These are phyloP conservation scores for Monodelphis domestica DNA, from an alignment of 2,797 vertebrate genomes.

Conservation along the genomic window DNA sequence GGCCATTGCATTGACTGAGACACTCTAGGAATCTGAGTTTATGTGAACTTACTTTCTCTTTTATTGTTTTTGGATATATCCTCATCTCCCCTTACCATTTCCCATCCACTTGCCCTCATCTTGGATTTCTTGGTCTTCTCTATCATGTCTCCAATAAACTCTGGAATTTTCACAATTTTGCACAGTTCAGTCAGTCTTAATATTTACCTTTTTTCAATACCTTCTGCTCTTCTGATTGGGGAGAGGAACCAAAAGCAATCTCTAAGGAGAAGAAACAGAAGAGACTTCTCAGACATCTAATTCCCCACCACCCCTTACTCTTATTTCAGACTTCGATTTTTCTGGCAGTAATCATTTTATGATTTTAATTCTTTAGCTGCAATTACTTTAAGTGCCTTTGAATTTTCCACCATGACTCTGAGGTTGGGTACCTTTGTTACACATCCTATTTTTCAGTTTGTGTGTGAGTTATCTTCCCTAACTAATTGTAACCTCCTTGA, in stretches of 20 bases:
- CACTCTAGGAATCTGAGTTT: conserved; percentile 1
- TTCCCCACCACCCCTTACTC: background rate
- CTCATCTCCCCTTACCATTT: background rate
- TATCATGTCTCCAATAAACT: background rate
- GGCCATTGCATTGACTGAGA: background rate
- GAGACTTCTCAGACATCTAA: background rate
- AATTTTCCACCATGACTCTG: too few species aligned
- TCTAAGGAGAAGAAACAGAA: background rate
- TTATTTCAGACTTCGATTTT: background rate
- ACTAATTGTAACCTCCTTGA: too few species aligned
- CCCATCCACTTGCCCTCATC: background rate
- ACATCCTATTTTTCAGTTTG: background rate
- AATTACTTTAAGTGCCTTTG: too few species aligned
- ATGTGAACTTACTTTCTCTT: background rate
- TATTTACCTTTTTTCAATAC: too few species aligned
- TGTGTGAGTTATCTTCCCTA: background rate
- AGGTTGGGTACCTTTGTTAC: too few species aligned
- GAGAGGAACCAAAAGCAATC: background rate
- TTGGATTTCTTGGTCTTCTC: background rate
- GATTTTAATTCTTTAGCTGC: too few species aligned
- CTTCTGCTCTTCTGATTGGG: background rate
- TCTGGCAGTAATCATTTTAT: background rate
- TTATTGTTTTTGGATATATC: background rate
- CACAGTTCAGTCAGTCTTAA: too few species aligned
- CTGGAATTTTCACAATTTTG: too few species aligned